Conservation (phyloP, 2,888 invertebrate genomes). For the Operophtera brumata region DNA sequence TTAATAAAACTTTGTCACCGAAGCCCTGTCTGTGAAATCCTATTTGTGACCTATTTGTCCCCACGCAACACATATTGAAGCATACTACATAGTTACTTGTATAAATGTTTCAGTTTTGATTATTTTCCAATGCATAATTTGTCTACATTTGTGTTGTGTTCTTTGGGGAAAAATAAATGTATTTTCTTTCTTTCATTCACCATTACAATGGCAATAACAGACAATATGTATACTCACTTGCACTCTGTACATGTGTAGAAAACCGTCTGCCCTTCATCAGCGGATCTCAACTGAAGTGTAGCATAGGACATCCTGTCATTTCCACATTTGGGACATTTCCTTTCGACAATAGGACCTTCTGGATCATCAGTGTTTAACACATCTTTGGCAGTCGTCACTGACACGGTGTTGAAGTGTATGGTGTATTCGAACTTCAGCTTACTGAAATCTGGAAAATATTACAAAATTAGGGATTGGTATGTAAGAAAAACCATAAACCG, state of each 20-base stretch:
- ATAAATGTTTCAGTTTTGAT: too few species aligned
- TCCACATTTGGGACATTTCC: conserved; percentile 92
- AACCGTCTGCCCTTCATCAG: conserved; percentile 99
- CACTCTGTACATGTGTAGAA: conserved; percentile 98
- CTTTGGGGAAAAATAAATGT: too few species aligned
- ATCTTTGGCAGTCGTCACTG: conserved; percentile 55
- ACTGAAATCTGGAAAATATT: conserved; percentile 82
- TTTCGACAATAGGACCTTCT: conserved; percentile 90
- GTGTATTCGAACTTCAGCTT: conserved; percentile 84
- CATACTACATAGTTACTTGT: too few species aligned
- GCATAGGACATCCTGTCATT: conserved; percentile 97
- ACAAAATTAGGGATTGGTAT: neutral
- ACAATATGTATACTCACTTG: conserved; percentile 80
- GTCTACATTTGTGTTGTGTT: too few species aligned
- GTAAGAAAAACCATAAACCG: too few species aligned
- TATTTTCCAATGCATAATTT: too few species aligned
- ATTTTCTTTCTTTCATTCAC: neutral
- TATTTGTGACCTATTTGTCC: too few species aligned
- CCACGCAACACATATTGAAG: too few species aligned
- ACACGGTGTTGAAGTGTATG: conserved; percentile 84
- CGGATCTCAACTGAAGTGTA: conserved; percentile 96
- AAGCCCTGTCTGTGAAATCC: too few species aligned
- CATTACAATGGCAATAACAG: conserved; percentile 17
- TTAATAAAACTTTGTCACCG: too few species aligned
- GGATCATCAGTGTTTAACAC: conserved; percentile 64